Conservation (phyloP, 2,888 invertebrate species). For the Drosophila vallismaia region DNA sequence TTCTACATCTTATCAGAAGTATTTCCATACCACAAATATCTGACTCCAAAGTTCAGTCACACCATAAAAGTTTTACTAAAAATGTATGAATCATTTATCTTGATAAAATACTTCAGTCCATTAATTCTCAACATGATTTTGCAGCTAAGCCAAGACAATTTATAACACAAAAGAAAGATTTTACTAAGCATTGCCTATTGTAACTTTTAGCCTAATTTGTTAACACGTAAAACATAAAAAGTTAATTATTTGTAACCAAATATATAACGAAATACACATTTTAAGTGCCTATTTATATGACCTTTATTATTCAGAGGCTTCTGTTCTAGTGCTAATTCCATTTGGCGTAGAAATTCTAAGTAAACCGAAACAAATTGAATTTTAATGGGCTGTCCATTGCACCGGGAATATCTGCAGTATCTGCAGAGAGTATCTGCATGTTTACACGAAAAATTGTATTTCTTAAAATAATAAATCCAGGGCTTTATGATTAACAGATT, state of each 20-base stretch:
- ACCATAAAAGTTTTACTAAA: constrained; percentile 9
- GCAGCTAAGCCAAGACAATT: not conserved
- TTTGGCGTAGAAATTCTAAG: constrained; percentile 12
- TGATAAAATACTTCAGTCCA: not conserved
- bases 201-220: constrained; percentile 12
- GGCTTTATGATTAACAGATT: too few species aligned
- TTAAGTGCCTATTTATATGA: not conserved
- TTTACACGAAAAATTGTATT: not conserved
- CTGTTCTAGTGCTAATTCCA: not conserved
- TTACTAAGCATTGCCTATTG: not conserved
- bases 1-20: not conserved
- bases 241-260: not conserved
- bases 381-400: not conserved
- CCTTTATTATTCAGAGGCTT: not conserved
- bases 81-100: not conserved
- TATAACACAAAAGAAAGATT: not conserved
- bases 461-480: not conserved
- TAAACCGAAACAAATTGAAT: constrained; percentile 2
- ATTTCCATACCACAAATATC: not conserved
- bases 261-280: not conserved
- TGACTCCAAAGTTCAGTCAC: constrained; percentile 16
- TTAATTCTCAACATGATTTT: not conserved
- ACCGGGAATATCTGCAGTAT: too few species aligned
- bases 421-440: too few species aligned
- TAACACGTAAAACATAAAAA: not conserved